Percentiles rank a stretch among this genome's conserved stretches.
Evolutionary conservation across 2,113 vertebrate genomes (phyloP).

Genomic region (Spea multiplicata): DNA sequence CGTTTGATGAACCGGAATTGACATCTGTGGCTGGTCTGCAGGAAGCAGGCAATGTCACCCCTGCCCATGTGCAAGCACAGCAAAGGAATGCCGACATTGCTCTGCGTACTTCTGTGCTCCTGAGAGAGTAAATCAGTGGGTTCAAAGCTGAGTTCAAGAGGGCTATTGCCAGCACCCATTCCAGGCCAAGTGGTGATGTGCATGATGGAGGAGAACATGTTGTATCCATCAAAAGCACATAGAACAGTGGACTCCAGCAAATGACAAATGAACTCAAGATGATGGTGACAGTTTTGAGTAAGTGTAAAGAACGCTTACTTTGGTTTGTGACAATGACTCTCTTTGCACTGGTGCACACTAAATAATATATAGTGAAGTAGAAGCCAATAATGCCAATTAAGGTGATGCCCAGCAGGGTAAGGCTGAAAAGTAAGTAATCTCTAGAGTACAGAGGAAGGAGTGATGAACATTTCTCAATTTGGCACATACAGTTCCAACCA

Average conservation of each 20-base stretch:
- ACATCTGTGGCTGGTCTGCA: constrained; percentile 63
- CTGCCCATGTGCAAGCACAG: constrained; percentile 68
- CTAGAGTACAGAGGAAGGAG: constrained; percentile 91
- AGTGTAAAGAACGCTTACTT: constrained; percentile 68
- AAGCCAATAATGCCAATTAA: constrained; percentile 76
- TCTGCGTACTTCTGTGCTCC: constrained; percentile 81
- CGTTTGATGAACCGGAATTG: constrained; percentile 77
- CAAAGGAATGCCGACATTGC: constrained; percentile 76
- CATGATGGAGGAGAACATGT: constrained; percentile 69
- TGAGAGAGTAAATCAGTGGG: constrained; percentile 86
- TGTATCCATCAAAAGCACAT: constrained; percentile 81
- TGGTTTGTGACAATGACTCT: constrained; percentile 51
- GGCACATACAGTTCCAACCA: constrained; percentile 93
- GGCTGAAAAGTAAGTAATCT: constrained; percentile 84
- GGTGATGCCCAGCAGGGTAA: constrained; percentile 80
- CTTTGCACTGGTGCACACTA: constrained; percentile 70
- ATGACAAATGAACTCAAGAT: constrained; percentile 84
- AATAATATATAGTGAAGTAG: constrained; percentile 84
- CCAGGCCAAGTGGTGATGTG: constrained; percentile 67
- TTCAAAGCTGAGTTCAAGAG: constrained; percentile 88
- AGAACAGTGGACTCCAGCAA: constrained; percentile 92
- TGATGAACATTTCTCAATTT: constrained; percentile 76
- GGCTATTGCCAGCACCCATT: constrained; percentile 81
- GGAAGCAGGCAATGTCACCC: constrained; percentile 61
- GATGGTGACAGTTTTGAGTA: constrained; percentile 83